Evolutionary conservation across 2,888 invertebrate species (phyloP).

Genomic region (Bibio marci): DNA sequence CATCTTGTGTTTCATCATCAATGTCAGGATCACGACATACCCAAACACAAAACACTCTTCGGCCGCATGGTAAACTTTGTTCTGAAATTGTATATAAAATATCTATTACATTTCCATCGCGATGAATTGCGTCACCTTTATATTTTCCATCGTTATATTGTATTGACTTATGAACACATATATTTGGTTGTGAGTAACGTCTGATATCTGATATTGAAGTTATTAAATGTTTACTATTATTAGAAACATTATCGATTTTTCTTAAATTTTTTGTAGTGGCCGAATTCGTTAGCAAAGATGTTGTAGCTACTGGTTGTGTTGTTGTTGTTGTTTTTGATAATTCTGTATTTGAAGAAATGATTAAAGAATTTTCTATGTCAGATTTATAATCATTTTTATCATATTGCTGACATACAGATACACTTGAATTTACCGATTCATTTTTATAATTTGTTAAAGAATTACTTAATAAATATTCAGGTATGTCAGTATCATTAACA

Average conservation of each 20-base stretch:
- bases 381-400: too few relatives aligned
- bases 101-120: slow-evolving; percentile 17
- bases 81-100: slow-evolving; percentile 34
- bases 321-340: background rate
- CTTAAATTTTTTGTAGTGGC: background rate
- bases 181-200: slow-evolving; percentile 1
- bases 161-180: slow-evolving; percentile 3
- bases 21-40: slow-evolving; percentile 34
- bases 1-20: slow-evolving; percentile 11
- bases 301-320: background rate
- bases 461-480: slow-evolving; percentile 5
- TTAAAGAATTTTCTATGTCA: too few relatives aligned
- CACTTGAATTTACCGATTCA: too few relatives aligned
- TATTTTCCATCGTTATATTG: slow-evolving; percentile 15
- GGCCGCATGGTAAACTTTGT: slow-evolving; percentile 32
- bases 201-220: slow-evolving; percentile 11
- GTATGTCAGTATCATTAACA: slow-evolving; percentile 11
- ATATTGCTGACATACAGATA: too few relatives aligned
- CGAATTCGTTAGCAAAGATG: too few relatives aligned
- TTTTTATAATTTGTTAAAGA: background rate
- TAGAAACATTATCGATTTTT: background rate
- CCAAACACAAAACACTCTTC: slow-evolving; percentile 43
- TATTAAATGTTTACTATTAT: background rate
- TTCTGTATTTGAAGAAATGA: too few relatives aligned
- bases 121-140: slow-evolving; percentile 17